Evolutionary conservation across 2,888 invertebrate genomes (phyloP).

Genomic region (Diaprepes abbreviatus): DNA sequence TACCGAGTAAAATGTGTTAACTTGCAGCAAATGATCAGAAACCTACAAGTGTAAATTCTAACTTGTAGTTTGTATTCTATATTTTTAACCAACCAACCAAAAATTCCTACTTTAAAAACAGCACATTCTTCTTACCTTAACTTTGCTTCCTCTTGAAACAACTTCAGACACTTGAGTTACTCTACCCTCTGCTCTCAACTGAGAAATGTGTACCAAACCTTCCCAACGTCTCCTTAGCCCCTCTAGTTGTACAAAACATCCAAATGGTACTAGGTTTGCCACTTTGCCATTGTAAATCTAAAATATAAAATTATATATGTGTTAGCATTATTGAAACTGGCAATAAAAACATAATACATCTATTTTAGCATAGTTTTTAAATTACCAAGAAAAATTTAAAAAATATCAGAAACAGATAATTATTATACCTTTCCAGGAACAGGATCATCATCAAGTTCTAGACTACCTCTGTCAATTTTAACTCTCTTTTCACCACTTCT

Average conservation of each 20-base stretch:
- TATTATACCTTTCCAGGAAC: slow-evolving; percentile 78
- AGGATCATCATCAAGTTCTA: slow-evolving; percentile 79
- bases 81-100: too few species aligned
- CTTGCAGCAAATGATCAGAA: too few species aligned
- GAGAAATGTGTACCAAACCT: slow-evolving; percentile 97
- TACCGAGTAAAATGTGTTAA: too few species aligned
- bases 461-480: slow-evolving; percentile 63
- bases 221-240: slow-evolving; percentile 92
- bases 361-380: too few species aligned
- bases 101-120: slow-evolving; percentile 52
- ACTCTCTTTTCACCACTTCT: slow-evolving; percentile 52
- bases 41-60: too few species aligned
- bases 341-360: too few species aligned
- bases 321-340: too few species aligned
- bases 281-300: slow-evolving; percentile 94
- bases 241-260: slow-evolving; percentile 97
- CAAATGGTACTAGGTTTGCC: slow-evolving; percentile 96
- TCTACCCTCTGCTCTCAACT: slow-evolving; percentile 91
- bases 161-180: slow-evolving; percentile 96
- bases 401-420: too few species aligned
- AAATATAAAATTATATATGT: too few species aligned
- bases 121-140: slow-evolving; percentile 73
- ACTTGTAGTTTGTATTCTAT: too few species aligned
- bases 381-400: too few species aligned
- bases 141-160: slow-evolving; percentile 83